phyloP scores from a whole-genome alignment of 2,797 vertebrate species.

The Setipinna tenuifilis region DNA sequence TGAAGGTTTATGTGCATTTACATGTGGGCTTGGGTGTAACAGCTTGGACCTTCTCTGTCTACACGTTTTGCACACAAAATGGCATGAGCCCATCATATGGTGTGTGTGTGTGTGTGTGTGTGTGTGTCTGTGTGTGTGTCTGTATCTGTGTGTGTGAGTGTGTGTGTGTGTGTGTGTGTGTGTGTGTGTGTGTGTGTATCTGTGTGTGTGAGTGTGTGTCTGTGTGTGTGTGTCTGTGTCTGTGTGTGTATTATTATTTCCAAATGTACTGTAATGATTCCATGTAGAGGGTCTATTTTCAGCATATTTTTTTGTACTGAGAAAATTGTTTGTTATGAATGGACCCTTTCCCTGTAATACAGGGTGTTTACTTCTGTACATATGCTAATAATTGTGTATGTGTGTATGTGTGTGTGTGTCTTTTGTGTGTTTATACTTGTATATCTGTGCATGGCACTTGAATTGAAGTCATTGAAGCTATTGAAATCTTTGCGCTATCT shows the following conservation, averaged over 20 bases:
- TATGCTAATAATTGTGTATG: neutral
- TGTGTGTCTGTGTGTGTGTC: neutral
- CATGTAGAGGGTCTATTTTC: neutral
- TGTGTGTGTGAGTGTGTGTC: neutral
- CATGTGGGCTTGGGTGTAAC: neutral
- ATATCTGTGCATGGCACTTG: neutral
- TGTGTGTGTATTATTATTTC: neutral
- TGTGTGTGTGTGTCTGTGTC: neutral
- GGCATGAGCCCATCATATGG: neutral
- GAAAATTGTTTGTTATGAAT: neutral
- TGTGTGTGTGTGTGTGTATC: neutral
- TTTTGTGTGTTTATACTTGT: neutral
- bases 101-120: neutral
- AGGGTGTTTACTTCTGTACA: neutral
- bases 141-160: neutral
- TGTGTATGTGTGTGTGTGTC: neutral
- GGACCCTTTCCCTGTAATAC: neutral
- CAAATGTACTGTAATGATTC: neutral
- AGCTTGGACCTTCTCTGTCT: neutral
- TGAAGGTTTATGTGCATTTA: neutral
- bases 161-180: neutral
- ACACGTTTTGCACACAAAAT: neutral
- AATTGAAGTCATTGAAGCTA: neutral
- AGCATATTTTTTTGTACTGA: neutral
- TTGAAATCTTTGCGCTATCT: neutral